A percentile compares a stretch with the other conserved stretches of the same genome.
Conservation (phyloP, 2,888 invertebrate genomes). For the Schizaphis graminum region DNA sequence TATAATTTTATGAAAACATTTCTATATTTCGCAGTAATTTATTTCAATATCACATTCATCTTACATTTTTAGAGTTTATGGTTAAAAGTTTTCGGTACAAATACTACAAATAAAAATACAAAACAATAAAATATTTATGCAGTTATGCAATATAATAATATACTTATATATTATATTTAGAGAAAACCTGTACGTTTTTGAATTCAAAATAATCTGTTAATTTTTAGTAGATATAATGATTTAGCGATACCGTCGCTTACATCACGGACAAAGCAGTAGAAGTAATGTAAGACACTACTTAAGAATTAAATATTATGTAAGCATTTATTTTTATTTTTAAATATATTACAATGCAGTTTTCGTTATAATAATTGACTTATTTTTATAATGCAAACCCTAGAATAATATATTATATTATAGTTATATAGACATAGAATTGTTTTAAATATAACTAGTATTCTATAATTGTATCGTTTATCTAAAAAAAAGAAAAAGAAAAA, state of each 20-base stretch:
- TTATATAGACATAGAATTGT: not conserved
- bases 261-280: no score
- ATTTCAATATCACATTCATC: not conserved
- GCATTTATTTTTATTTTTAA: no score
- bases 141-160: not conserved
- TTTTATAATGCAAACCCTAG: no score
- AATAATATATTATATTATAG: not conserved
- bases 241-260: not conserved
- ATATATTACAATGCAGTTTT: no score
- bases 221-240: not conserved
- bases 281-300: no score
- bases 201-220: not conserved
- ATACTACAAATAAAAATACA: not conserved
- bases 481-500: not conserved
- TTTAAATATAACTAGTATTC: not conserved
- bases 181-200: not conserved
- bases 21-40: not conserved
- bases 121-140: slow-evolving; percentile 7
- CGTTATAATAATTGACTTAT: no score
- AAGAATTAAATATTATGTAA: no score
- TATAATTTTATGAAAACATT: not conserved
- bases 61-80: not conserved
- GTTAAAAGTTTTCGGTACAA: not conserved
- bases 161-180: not conserved
- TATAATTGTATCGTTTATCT: not conserved